Percentiles rank a stretch among this genome's conserved stretches.
phyloP scores from a whole-genome alignment of 2,888 invertebrate genomes.

The Cataglyphis cursor region DNA sequence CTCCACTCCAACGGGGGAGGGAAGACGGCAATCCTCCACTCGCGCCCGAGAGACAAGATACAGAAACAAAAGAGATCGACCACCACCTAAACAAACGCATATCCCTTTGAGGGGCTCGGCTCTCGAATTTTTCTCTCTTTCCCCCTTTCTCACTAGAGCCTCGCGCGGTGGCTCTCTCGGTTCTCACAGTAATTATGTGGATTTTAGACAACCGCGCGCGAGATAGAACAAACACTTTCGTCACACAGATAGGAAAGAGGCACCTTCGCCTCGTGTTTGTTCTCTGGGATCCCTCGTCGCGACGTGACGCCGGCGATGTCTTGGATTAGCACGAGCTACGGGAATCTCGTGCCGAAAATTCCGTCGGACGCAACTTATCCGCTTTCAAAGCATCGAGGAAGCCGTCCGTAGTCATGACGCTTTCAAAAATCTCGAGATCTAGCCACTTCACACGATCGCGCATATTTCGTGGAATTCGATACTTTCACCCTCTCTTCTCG shows the following conservation, averaged over 20 bases:
- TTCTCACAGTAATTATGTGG: slow-evolving; percentile 80
- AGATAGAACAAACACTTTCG: slow-evolving; percentile 62
- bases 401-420: background rate
- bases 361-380: slow-evolving; percentile 12
- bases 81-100: slow-evolving; percentile 74
- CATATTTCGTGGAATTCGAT: slow-evolving; percentile 44
- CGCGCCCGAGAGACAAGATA: slow-evolving; percentile 63
- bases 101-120: slow-evolving; percentile 58
- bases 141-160: slow-evolving; percentile 28
- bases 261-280: slow-evolving; percentile 60
- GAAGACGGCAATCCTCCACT: slow-evolving; percentile 49
- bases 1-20: slow-evolving; percentile 45
- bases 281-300: slow-evolving; percentile 55
- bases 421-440: background rate
- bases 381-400: slow-evolving; percentile 23
- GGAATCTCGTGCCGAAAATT: slow-evolving; percentile 48
- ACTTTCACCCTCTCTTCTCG: slow-evolving; percentile 18
- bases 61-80: slow-evolving; percentile 77
- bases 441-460: slow-evolving; percentile 32
- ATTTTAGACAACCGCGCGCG: slow-evolving; percentile 66
- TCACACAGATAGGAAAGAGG: slow-evolving; percentile 56
- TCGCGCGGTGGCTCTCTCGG: slow-evolving; percentile 66
- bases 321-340: slow-evolving; percentile 61
- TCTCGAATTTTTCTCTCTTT: slow-evolving; percentile 56
- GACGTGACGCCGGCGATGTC: slow-evolving; percentile 24